phyloP scores from a whole-genome alignment of 2,113 vertebrate genomes.

The Lynx canadensis region DNA sequence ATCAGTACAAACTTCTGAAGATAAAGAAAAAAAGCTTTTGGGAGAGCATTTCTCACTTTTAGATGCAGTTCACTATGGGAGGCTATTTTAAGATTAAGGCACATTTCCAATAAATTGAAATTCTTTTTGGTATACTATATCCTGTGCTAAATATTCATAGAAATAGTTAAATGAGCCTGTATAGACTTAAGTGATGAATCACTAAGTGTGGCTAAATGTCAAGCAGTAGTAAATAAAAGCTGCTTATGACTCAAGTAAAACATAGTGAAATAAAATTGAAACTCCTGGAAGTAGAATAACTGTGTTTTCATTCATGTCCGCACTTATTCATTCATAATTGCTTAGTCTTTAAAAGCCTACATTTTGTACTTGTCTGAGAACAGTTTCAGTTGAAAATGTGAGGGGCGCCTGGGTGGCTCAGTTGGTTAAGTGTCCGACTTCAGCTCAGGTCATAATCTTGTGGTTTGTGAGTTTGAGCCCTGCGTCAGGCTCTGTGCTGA shows the following conservation, averaged over 20 bases:
- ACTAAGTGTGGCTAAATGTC: background rate
- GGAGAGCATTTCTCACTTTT: background rate
- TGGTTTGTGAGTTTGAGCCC: no score
- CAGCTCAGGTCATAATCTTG: no score
- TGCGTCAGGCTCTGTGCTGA: no score
- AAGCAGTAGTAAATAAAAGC: background rate
- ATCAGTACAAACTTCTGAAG: background rate
- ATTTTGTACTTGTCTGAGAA: background rate
- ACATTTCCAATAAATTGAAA: background rate
- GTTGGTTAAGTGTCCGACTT: no score
- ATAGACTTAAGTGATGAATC: background rate
- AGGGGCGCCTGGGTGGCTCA: background rate
- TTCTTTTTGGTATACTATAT: background rate
- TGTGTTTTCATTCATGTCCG: background rate
- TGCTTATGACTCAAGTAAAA: background rate
- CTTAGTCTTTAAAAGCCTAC: background rate
- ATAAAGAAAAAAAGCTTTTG: background rate
- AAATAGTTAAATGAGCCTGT: background rate
- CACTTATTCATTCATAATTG: background rate
- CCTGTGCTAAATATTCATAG: background rate
- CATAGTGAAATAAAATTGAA: background rate
- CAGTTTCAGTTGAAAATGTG: background rate
- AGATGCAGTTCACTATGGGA: slow-evolving; percentile 1
- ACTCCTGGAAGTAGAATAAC: background rate
- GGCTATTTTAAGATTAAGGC: background rate